Conservation (phyloP, 2,888 invertebrate genomes). For the Oxytorus armatus region DNA sequence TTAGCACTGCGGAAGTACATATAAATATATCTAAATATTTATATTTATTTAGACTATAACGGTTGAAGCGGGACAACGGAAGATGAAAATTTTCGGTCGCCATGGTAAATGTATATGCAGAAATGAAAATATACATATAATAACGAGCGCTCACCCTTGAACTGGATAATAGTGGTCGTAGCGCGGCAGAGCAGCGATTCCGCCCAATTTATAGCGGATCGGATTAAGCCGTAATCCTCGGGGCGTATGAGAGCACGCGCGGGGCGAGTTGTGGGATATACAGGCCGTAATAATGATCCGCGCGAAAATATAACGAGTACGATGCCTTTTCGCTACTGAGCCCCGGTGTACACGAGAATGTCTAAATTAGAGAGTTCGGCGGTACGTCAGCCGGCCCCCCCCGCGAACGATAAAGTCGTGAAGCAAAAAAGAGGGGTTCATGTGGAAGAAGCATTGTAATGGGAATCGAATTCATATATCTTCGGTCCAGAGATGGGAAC, state of each 20-base stretch:
- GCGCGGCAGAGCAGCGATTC: constrained; percentile 70
- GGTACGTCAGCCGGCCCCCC: too few species aligned
- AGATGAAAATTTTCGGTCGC: constrained; percentile 34
- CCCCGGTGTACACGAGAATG: constrained; percentile 66
- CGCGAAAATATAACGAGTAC: constrained; percentile 77
- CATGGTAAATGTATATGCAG: not conserved
- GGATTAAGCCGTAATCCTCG: constrained; percentile 78
- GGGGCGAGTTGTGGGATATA: constrained; percentile 52
- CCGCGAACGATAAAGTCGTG: too few species aligned
- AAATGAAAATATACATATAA: not conserved
- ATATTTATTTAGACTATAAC: constrained; percentile 6
- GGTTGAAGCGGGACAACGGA: constrained; percentile 11
- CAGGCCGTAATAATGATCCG: constrained; percentile 77
- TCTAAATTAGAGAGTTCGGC: constrained; percentile 78
- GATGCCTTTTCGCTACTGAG: constrained; percentile 20
- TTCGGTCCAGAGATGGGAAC: too few species aligned
- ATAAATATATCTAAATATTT: too few species aligned
- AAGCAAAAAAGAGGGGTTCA: constrained; percentile 40
- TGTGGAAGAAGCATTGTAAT: too few species aligned
- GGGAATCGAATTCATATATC: too few species aligned
- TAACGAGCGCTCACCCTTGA: not conserved
- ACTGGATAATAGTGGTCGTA: not conserved
- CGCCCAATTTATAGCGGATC: constrained; percentile 78
- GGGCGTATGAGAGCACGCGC: constrained; percentile 61
- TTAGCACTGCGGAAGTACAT: not conserved